Conservation (phyloP, 2,797 vertebrate genomes). For the Sorex maritimensis region DNA sequence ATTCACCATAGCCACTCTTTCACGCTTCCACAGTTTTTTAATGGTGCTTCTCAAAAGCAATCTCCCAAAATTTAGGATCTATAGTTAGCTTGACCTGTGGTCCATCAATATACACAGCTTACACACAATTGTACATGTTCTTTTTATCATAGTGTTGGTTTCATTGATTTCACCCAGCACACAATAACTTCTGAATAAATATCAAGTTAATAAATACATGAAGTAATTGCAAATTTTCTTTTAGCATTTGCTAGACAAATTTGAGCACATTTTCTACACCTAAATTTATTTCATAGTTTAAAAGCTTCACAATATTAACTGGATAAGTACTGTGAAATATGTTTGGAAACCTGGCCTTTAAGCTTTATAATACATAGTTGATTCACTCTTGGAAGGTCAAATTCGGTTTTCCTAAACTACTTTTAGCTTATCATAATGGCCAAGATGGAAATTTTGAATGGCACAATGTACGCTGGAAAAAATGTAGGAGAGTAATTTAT, state of each 20-base stretch:
- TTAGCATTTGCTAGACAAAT: slow-evolving; percentile 4
- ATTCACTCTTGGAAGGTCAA: background rate
- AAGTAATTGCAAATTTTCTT: background rate
- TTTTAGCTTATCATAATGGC: background rate
- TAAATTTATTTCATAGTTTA: slow-evolving; percentile 34
- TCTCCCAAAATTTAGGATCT: background rate
- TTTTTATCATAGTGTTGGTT: too few species aligned
- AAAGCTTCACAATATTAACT: background rate
- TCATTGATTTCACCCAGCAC: background rate
- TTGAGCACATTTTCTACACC: background rate
- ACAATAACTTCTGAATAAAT: background rate
- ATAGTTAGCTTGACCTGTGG: background rate
- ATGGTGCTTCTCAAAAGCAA: background rate
- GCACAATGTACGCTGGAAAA: too few species aligned
- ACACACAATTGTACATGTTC: background rate
- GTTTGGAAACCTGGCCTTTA: slow-evolving; percentile 17
- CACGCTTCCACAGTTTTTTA: background rate
- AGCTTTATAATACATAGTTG: background rate
- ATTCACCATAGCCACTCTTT: background rate
- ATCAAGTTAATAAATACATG: background rate
- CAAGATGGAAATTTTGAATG: background rate
- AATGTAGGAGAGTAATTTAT: too few species aligned
- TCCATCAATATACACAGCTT: background rate
- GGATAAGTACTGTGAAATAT: background rate
- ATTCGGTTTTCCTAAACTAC: background rate